These are phyloP conservation scores for Pollenia angustigena DNA, from an alignment of 2,888 invertebrate species.

Conservation along the genomic window DNA sequence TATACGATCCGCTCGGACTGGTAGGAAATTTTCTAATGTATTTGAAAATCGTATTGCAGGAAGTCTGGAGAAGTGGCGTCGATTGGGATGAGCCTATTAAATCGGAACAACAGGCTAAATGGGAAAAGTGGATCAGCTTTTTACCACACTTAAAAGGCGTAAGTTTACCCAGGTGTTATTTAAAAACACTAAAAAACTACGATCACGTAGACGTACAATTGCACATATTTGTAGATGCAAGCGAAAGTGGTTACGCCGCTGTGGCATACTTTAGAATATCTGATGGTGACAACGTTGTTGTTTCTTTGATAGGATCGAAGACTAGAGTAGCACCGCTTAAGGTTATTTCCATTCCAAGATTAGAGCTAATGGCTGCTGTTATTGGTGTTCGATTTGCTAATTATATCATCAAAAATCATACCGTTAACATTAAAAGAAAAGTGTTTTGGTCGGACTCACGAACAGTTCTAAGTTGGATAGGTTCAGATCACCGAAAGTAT, in stretches of 20 bases:
- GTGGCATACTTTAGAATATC: constrained; percentile 52
- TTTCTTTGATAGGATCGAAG: constrained; percentile 44
- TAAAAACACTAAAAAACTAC: constrained; percentile 1
- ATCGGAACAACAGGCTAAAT: constrained; percentile 61
- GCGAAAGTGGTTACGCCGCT: constrained; percentile 57
- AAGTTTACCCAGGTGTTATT: constrained; percentile 46
- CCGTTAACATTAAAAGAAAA: constrained; percentile 2
- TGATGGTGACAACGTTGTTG: not conserved
- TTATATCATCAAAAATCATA: not conserved
- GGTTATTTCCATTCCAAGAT: constrained; percentile 55
- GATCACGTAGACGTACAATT: constrained; percentile 51
- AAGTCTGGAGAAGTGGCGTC: constrained; percentile 59
- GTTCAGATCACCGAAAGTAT: constrained; percentile 48
- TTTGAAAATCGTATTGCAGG: constrained; percentile 56
- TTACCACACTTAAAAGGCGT: constrained; percentile 66
- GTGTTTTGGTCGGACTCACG: constrained; percentile 45
- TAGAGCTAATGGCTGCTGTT: constrained; percentile 65
- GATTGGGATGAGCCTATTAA: constrained; percentile 45
- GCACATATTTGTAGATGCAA: constrained; percentile 69
- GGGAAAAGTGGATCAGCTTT: constrained; percentile 70
- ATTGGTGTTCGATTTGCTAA: constrained; percentile 67
- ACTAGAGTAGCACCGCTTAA: constrained; percentile 67
- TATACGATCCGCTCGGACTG: constrained; percentile 64
- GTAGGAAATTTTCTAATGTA: constrained; percentile 63
- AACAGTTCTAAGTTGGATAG: constrained; percentile 46